phyloP scores from a whole-genome alignment of 2,888 invertebrate genomes.

The Sesia apiformis region DNA sequence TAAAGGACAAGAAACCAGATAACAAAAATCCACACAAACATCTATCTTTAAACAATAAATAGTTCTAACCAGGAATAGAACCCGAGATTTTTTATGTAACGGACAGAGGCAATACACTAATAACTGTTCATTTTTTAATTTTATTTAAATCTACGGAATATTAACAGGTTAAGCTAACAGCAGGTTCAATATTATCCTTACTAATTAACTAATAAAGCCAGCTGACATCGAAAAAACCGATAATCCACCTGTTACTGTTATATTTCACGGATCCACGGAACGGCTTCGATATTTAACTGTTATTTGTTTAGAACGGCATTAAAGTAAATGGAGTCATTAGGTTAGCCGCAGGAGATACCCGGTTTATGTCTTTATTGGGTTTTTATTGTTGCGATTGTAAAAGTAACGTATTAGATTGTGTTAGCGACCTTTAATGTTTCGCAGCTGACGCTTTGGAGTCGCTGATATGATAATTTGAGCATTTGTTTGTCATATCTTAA shows the following conservation, averaged over 20 bases:
- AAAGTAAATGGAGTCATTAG: conserved; percentile 57
- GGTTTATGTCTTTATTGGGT: conserved; percentile 55
- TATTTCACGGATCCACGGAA: neutral
- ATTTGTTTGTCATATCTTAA: too few relatives aligned
- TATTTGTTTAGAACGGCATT: conserved; percentile 58
- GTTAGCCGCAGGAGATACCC: conserved; percentile 62
- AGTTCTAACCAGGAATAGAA: too few relatives aligned
- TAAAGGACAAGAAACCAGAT: too few relatives aligned
- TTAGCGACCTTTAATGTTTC: conserved; percentile 15
- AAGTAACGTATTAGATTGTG: conserved; percentile 24
- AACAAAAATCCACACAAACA: too few relatives aligned
- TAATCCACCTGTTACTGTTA: neutral
- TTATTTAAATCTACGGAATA: neutral
- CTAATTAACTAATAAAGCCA: neutral
- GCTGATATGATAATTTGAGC: too few relatives aligned
- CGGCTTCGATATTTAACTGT: conserved; percentile 17
- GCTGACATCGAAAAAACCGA: neutral
- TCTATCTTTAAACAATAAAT: too few relatives aligned
- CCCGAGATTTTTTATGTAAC: too few relatives aligned
- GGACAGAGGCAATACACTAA: too few relatives aligned
- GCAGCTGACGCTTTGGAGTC: conserved; percentile 31
- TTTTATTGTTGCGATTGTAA: conserved; percentile 48
- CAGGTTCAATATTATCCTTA: neutral
- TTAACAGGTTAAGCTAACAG: neutral
- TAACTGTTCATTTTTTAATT: too few relatives aligned